Conservation (phyloP, 2,888 invertebrate species). For the Pasiphila rectangulata region DNA sequence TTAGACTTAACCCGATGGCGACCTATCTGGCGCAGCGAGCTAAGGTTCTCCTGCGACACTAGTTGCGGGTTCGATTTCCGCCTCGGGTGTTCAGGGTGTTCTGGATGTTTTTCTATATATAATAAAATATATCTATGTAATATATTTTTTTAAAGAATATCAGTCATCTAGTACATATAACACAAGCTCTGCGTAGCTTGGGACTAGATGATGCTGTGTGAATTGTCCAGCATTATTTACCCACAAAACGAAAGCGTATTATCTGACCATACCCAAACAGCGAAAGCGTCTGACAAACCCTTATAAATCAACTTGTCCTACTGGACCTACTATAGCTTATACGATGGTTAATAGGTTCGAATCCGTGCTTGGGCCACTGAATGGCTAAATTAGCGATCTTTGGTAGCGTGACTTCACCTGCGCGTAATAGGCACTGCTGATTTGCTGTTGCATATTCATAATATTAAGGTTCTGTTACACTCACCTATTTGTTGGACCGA, state of each 20-base stretch:
- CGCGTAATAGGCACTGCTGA: slow-evolving; percentile 40
- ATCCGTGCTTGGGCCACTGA: slow-evolving; percentile 57
- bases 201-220: too few relatives aligned
- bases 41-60: too few relatives aligned
- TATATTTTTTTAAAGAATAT: too few relatives aligned
- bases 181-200: too few relatives aligned
- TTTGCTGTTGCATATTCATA: slow-evolving; percentile 57
- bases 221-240: too few relatives aligned
- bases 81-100: too few relatives aligned
- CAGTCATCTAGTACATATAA: too few relatives aligned
- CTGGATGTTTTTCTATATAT: too few relatives aligned
- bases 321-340: background rate
- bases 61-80: too few relatives aligned
- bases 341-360: slow-evolving; percentile 26
- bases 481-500: slow-evolving; percentile 31
- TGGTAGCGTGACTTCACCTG: slow-evolving; percentile 42
- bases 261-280: slow-evolving; percentile 8
- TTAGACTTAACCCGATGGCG: too few relatives aligned
- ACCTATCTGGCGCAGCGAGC: too few relatives aligned
- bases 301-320: slow-evolving; percentile 1
- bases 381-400: slow-evolving; percentile 57
- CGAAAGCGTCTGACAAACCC: background rate
- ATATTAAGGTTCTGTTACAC: slow-evolving; percentile 33
- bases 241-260: slow-evolving; percentile 2
- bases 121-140: too few relatives aligned